These are phyloP conservation scores for Drosophila picticornis DNA, from an alignment of 2,888 invertebrate species.

Conservation along the genomic window DNA sequence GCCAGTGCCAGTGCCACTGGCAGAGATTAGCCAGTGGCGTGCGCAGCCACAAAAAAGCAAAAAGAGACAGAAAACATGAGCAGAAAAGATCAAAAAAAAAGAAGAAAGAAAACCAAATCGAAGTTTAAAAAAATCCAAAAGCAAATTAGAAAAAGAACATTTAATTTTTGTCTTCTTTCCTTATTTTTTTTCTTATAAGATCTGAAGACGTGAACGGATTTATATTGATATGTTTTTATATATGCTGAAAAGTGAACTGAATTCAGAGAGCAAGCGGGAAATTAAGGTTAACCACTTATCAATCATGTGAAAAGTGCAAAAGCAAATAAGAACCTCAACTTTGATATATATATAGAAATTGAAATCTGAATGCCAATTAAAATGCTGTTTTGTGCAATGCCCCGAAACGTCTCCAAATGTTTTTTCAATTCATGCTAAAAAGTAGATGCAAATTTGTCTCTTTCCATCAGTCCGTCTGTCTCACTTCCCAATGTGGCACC, in stretches of 20 bases:
- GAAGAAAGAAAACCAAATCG: neutral
- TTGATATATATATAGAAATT: slow-evolving; percentile 19
- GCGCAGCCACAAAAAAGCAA: neutral
- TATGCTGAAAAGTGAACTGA: neutral
- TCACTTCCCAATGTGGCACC: neutral
- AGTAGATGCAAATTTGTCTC: neutral
- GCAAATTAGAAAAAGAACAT: neutral
- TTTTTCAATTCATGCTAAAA: slow-evolving; percentile 35
- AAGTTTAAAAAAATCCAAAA: too few relatives aligned
- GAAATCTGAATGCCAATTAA: slow-evolving; percentile 19
- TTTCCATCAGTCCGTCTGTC: slow-evolving; percentile 6
- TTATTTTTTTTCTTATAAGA: neutral
- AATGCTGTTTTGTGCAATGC: slow-evolving; percentile 22
- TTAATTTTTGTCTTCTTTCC: neutral
- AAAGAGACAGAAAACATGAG: neutral
- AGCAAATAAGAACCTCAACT: neutral
- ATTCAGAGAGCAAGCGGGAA: neutral
- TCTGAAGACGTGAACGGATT: neutral
- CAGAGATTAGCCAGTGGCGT: neutral
- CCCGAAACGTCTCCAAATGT: slow-evolving; percentile 9
- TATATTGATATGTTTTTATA: neutral
- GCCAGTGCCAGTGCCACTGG: neutral
- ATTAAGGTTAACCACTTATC: neutral
- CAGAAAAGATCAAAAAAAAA: neutral
- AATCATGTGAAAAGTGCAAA: slow-evolving; percentile 9